Conservation (phyloP, 2,888 invertebrate species). For the Synergus japonicus region DNA sequence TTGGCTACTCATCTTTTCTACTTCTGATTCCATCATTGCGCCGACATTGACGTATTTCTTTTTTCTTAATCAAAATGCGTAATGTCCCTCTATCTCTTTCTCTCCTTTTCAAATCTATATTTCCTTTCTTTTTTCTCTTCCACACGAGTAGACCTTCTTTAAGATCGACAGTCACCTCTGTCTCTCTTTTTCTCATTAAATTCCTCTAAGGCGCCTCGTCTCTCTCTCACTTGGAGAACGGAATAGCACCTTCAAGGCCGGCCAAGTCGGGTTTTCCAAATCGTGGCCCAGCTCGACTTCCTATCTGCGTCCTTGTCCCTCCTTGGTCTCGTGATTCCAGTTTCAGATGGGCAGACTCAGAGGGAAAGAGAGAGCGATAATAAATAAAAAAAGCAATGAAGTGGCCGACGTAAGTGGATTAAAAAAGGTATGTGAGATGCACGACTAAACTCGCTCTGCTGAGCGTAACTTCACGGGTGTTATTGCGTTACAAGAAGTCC, state of each 20-base stretch:
- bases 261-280: slow-evolving; percentile 72
- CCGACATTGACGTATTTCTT: not conserved
- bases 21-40: not conserved
- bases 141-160: not conserved
- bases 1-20: not conserved
- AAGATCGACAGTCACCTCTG: slow-evolving; percentile 38
- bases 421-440: slow-evolving; percentile 27
- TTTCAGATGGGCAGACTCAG: slow-evolving; percentile 41
- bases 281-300: slow-evolving; percentile 70
- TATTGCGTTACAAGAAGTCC: slow-evolving; percentile 17
- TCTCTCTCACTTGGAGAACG: slow-evolving; percentile 57
- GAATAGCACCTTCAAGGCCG: slow-evolving; percentile 69
- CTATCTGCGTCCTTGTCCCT: slow-evolving; percentile 67
- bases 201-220: slow-evolving; percentile 20
- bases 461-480: not conserved
- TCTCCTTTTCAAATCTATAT: not conserved
- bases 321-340: slow-evolving; percentile 43
- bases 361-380: slow-evolving; percentile 25
- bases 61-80: not conserved
- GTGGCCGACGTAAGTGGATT: slow-evolving; percentile 39
- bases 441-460: slow-evolving; percentile 24
- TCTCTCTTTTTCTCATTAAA: slow-evolving; percentile 27
- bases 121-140: not conserved
- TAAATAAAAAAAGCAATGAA: slow-evolving; percentile 24
- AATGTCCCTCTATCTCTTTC: not conserved